These are phyloP conservation scores for Caenorhabditis angaria DNA, from an alignment of 2,888 invertebrate species.

Conservation along the genomic window DNA sequence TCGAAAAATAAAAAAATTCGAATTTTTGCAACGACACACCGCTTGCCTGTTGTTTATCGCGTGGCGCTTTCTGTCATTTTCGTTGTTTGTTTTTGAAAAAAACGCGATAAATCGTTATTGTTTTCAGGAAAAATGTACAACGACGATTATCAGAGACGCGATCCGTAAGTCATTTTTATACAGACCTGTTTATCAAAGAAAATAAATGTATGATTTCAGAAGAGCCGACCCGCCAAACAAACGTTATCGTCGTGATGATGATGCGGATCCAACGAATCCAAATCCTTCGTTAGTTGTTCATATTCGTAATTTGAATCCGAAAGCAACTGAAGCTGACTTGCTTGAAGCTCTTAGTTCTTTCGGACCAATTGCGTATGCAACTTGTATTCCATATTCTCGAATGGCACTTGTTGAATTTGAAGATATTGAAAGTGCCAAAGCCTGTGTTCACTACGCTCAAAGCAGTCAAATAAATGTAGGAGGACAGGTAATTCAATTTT, in stretches of 20 bases:
- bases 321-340: conserved; percentile 74
- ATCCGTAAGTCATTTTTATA: neutral
- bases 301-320: conserved; percentile 74
- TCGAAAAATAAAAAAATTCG: too few species aligned
- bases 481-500: conserved; percentile 58
- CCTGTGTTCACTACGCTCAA: conserved; percentile 63
- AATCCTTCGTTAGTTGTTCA: conserved; percentile 75
- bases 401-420: conserved; percentile 71
- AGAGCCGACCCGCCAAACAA: conserved; percentile 32
- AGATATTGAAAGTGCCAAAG: conserved; percentile 63
- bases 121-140: neutral
- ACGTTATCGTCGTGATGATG: conserved; percentile 59
- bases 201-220: neutral
- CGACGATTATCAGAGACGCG: neutral
- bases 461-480: conserved; percentile 73
- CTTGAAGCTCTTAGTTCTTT: conserved; percentile 75
- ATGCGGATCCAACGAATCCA: conserved; percentile 74
- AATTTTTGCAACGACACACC: neutral
- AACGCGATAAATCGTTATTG: neutral
- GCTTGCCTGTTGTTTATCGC: neutral
- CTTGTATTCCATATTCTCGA: conserved; percentile 62
- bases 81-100: neutral
- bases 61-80: neutral
- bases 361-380: conserved; percentile 73
- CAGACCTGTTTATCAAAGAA: neutral